Evolutionary conservation across 2,888 invertebrate species (phyloP), one percentile per base, ranked within the genome.

Genomic region (Pediacus dermestoides): DNA sequence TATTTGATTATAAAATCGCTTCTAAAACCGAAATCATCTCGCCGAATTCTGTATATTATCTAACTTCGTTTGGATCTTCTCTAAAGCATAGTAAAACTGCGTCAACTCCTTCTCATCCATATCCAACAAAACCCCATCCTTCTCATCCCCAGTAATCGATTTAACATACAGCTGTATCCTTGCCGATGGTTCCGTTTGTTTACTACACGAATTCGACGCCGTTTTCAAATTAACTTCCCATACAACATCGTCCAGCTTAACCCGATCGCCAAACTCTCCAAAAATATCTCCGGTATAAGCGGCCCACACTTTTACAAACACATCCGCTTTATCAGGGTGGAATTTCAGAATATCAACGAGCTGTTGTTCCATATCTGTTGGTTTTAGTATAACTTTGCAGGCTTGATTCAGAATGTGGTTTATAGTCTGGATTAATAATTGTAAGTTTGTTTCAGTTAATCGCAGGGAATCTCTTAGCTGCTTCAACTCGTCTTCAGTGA

Each of bases 141-240:
- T 47, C 37, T 53, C 44, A 23, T 47, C 49, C 23, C 53, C 52
- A 16, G 43, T 32, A 13, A 57, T 51, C 37, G 59, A 56, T 23
- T 57, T 53, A 14, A 72, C 42, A 38, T 62, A 68, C 13, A 78
- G 59, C 44, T 77, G 75, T 8, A 78, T 50, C 15, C 72, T 67
- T 2, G 73, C 73, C 27, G 72, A 60, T 0, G 75, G 72, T 1
- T 67, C 58, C 22, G 69, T 69, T 45, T 73, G 68, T 38, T 72
- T 70, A 33, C 68, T 66, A 38, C 69, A 67, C 16, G 69, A 63
- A 38, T 71, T 70, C 2, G 74, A 73, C 3, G 74, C 70, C 16
- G 70, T 67, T 57, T 76, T 71, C 12, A 77, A 64, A 55, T 76
- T 75, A 1, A 77, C 52, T 42, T 77, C 73, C 78, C 78, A 78